phyloP scores from a whole-genome alignment of 2,888 invertebrate species.

The Ophion costatus region DNA sequence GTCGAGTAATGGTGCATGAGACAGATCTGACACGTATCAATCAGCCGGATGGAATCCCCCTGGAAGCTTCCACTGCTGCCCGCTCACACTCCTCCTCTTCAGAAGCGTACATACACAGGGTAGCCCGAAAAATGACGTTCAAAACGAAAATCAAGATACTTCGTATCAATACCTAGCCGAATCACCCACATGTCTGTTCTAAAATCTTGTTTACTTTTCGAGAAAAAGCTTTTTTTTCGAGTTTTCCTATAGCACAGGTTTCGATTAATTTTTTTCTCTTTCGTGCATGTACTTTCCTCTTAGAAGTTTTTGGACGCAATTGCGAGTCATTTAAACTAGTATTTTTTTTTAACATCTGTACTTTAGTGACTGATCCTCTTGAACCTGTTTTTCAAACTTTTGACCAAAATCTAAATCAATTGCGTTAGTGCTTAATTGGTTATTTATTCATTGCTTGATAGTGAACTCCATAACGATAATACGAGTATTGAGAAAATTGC shows the following conservation, averaged over 20 bases:
- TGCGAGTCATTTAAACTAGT: too few relatives aligned
- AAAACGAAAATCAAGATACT: not conserved
- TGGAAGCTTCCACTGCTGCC: conserved; percentile 47
- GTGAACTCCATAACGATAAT: too few relatives aligned
- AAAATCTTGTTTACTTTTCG: not conserved
- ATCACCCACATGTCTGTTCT: not conserved
- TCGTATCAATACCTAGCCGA: not conserved
- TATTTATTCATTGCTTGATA: too few relatives aligned
- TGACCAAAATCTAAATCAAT: too few relatives aligned
- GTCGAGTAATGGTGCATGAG: conserved; percentile 72
- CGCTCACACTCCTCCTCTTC: conserved; percentile 37
- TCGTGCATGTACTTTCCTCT: too few relatives aligned
- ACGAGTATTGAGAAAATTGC: too few relatives aligned
- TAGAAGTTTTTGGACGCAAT: too few relatives aligned
- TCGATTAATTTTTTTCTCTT: not conserved
- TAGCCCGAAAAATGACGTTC: not conserved
- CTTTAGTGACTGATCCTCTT: too few relatives aligned
- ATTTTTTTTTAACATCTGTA: too few relatives aligned
- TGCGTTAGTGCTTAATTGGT: too few relatives aligned
- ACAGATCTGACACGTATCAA: conserved; percentile 79
- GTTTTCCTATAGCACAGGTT: not conserved
- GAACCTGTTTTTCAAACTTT: too few relatives aligned
- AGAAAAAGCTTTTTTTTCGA: not conserved
- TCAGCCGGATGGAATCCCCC: conserved; percentile 76
- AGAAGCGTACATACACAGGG: not conserved